phyloP scores from a whole-genome alignment of 1,140 invertebrate genomes.

The Fopius arisanus region DNA sequence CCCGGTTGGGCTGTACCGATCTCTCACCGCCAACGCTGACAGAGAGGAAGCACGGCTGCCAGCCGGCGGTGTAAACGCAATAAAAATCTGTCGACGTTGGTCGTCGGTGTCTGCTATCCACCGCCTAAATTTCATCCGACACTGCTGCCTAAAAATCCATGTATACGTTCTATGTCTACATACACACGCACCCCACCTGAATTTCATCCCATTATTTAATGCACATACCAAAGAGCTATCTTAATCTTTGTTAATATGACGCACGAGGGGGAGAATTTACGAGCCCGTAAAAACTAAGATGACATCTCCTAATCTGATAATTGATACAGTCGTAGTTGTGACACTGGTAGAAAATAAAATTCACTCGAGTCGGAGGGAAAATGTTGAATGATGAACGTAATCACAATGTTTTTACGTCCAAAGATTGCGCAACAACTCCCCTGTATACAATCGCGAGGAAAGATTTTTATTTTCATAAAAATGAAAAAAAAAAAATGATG shows the following conservation, averaged over 20 bases:
- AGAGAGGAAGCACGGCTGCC: constrained; percentile 16
- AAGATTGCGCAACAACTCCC: no score
- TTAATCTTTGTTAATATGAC: constrained; percentile 9
- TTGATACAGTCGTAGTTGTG: constrained; percentile 6
- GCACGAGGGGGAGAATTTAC: neutral
- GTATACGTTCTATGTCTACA: neutral
- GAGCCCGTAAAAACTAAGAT: constrained; percentile 18
- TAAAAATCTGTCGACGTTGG: constrained; percentile 22
- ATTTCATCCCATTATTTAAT: constrained; percentile 17
- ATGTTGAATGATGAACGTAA: neutral
- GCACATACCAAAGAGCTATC: neutral
- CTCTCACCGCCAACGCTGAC: neutral
- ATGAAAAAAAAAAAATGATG: no score
- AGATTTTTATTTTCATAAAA: no score
- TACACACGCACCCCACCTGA: neutral
- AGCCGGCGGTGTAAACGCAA: constrained; percentile 25
- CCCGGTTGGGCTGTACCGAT: neutral
- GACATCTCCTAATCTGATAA: constrained; percentile 5
- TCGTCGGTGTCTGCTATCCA: neutral
- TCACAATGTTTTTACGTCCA: neutral
- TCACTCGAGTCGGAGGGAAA: neutral
- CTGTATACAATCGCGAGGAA: no score
- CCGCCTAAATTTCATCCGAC: constrained; percentile 19
- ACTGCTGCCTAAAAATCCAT: neutral
- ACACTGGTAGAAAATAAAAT: constrained; percentile 12